Evolutionary conservation across 2,113 vertebrate genomes (phyloP), one percentile per base, ranked within the genome.

Genomic region (Heterotilapia buettikoferi): DNA sequence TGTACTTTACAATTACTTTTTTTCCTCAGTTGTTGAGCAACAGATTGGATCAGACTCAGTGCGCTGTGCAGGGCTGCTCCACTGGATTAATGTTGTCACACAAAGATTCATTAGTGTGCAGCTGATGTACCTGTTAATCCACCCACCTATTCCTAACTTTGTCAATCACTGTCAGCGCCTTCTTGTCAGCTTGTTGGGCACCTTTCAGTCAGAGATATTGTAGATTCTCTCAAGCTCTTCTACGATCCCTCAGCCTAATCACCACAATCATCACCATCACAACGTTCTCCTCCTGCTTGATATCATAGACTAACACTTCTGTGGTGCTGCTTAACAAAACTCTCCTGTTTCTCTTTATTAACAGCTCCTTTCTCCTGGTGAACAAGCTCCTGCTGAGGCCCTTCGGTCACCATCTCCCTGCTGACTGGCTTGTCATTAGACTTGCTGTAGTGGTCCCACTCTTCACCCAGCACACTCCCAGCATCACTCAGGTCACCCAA

Each of bases 261-360:
- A 1, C 14, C 10, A n/a, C 59, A 1, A 50, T 66, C 68, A 9
- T 63, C 26, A 26, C 24, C 45, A n/a, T 38, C 13, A 45, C 24
- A 3, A 19, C 9, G 2, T 31, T 31, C 24, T 31, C 31, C 9
- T 47, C 7, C 47, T 36, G 24, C 36, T 13, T 18, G 52, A n/a
- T n/a, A 86, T 94, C 86, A 96, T 81, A 96, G 80, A 85, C 97
- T 98, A 79, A 97, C 86, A 13, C 97, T 98, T 54, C 97, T 91
- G 59, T 94, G 96, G 83, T 98, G 97, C 85, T 97, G 97, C 31
- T 94, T 95, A 59, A 95, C 90, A 7, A 93, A 89, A 21, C 81
- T 84, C 1, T 91, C 88, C 59, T 95, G 94, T 36, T 93, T 95
- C 4, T 92, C 93, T 5, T 92, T 93, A 3, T 88, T 91, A 2